phyloP scores from a whole-genome alignment of 2,797 vertebrate genomes.

The Scleropages formosus region DNA sequence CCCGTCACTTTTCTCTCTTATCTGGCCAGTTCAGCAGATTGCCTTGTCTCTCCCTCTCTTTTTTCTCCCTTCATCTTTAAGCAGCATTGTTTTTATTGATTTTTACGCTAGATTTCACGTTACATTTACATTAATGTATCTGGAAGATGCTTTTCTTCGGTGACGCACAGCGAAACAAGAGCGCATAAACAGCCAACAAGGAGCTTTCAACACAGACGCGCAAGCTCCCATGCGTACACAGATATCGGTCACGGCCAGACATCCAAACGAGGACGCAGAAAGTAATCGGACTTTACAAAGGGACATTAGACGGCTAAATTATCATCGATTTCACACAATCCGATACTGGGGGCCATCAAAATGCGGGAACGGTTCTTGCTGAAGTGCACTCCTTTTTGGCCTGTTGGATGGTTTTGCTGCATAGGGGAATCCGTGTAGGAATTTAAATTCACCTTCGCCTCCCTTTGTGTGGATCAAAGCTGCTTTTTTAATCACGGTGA shows the following conservation, averaged over 20 bases:
- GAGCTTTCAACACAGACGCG: no score
- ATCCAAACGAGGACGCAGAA: conserved; percentile 24
- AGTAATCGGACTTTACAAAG: background rate
- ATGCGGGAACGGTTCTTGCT: conserved; percentile 31
- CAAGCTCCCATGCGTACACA: background rate
- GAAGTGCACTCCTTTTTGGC: background rate
- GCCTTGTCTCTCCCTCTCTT: background rate
- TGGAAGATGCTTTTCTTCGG: no score
- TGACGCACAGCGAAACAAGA: no score
- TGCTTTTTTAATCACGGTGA: background rate
- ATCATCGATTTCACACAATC: conserved; percentile 23
- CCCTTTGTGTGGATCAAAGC: background rate
- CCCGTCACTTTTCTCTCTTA: no score
- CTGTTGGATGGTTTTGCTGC: background rate
- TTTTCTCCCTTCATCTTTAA: conserved; percentile 1
- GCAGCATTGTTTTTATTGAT: background rate
- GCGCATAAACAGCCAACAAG: no score
- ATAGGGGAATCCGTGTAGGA: background rate
- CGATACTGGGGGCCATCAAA: background rate
- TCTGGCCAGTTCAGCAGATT: no score
- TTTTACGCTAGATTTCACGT: no score
- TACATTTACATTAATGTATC: no score
- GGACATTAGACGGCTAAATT: conserved; percentile 2
- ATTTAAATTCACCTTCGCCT: background rate
- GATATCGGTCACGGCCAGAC: conserved; percentile 7